Evolutionary conservation across 2,113 vertebrate species (phyloP).

Genomic region (Miniopterus natalensis): DNA sequence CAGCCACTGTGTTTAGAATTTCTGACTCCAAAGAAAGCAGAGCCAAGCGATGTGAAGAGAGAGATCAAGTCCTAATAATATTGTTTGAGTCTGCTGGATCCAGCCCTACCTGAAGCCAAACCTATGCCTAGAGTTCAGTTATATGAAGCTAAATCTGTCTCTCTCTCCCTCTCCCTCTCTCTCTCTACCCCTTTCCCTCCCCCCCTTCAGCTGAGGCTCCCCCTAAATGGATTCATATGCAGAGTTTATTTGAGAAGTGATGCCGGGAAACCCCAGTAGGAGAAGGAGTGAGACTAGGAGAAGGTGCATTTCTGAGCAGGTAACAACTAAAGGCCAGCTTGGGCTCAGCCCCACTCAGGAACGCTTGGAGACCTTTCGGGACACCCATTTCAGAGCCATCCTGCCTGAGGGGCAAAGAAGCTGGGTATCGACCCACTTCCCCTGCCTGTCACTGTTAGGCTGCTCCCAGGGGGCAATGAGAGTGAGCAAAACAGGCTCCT

Average conservation of each 20-base stretch:
- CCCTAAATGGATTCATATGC: not conserved
- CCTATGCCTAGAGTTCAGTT: not conserved
- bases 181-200: too few relatives aligned
- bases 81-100: not conserved
- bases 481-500: not conserved
- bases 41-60: not conserved
- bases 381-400: not conserved
- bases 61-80: not conserved
- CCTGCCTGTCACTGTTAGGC: not conserved
- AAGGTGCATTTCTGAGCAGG: not conserved
- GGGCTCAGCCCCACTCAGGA: not conserved
- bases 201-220: not conserved
- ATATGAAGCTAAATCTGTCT: not conserved
- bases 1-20: not conserved
- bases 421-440: not conserved
- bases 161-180: not conserved
- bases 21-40: not conserved
- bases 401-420: too few relatives aligned
- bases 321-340: not conserved
- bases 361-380: not conserved
- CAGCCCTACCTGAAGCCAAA: not conserved
- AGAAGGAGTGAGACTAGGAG: not conserved
- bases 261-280: not conserved
- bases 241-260: not conserved
- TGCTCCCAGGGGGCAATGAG: rapidly evolving